Conservation (phyloP, 2,888 invertebrate species). For the Nipponacmea schrenckii region DNA sequence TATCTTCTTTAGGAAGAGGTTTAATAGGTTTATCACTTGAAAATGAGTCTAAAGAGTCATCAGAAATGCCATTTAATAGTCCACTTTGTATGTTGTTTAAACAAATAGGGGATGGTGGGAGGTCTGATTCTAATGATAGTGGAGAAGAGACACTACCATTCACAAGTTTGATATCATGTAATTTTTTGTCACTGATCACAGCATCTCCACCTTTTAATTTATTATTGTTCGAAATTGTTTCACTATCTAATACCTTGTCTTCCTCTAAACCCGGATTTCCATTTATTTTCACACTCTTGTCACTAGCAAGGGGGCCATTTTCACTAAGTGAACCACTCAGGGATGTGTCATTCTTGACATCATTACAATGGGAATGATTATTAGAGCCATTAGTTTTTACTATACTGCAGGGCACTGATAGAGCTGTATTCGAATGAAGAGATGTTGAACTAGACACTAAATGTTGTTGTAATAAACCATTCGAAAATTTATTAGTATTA, state of each 20-base stretch:
- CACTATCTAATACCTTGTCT: slow-evolving; percentile 4
- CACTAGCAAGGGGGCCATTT: slow-evolving; percentile 1
- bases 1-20: slow-evolving; percentile 15
- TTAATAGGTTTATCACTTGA: slow-evolving; percentile 5
- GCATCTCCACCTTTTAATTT: neutral
- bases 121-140: slow-evolving; percentile 32
- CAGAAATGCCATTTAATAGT: neutral
- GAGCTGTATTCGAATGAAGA: neutral
- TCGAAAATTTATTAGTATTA: neutral
- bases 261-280: neutral
- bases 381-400: neutral
- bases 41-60: neutral
- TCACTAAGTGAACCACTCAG: slow-evolving; percentile 9
- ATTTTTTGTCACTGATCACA: slow-evolving; percentile 5
- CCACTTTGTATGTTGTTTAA: slow-evolving; percentile 8
- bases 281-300: slow-evolving; percentile 2
- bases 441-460: slow-evolving; percentile 1
- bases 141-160: slow-evolving; percentile 40
- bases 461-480: neutral
- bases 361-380: neutral
- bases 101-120: slow-evolving; percentile 28
- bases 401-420: neutral
- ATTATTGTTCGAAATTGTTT: slow-evolving; percentile 1
- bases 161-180: slow-evolving; percentile 27
- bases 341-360: slow-evolving; percentile 3